Percentiles rank a stretch among this genome's conserved stretches.
phyloP scores from a whole-genome alignment of 1,140 invertebrate species.

The Ceratoteleas bidentatus region DNA sequence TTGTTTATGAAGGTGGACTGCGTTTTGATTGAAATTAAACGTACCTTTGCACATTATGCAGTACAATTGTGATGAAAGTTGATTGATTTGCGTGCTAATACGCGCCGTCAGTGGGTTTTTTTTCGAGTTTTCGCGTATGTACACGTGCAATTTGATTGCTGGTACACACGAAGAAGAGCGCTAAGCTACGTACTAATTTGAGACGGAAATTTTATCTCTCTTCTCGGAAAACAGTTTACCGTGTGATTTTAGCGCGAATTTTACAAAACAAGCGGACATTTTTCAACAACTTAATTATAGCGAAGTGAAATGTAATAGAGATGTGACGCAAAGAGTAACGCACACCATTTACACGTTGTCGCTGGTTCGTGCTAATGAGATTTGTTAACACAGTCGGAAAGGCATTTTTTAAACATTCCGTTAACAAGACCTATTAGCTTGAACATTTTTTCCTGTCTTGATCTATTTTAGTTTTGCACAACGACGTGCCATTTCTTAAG shows the following conservation, averaged over 20 bases:
- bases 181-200: too few species aligned
- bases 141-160: too few species aligned
- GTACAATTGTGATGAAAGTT: too few species aligned
- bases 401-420: constrained; percentile 21
- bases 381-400: constrained; percentile 28
- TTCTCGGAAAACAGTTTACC: constrained; percentile 6
- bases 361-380: constrained; percentile 26
- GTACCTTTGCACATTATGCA: not conserved
- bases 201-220: too few species aligned
- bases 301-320: constrained; percentile 11
- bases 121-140: too few species aligned
- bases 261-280: not conserved
- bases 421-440: constrained; percentile 32
- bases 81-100: too few species aligned
- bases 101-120: too few species aligned
- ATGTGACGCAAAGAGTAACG: constrained; percentile 20
- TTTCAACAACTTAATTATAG: constrained; percentile 2
- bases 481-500: constrained; percentile 1
- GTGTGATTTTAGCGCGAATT: not conserved
- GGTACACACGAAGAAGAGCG: too few species aligned
- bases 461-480: constrained; percentile 16
- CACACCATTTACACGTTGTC: constrained; percentile 24
- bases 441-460: constrained; percentile 1
- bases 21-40: too few species aligned
- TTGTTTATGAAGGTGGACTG: too few species aligned